Base-by-base conservation (phyloP, 2,113 vertebrate genomes). In the Mastomys coucha region DNA sequence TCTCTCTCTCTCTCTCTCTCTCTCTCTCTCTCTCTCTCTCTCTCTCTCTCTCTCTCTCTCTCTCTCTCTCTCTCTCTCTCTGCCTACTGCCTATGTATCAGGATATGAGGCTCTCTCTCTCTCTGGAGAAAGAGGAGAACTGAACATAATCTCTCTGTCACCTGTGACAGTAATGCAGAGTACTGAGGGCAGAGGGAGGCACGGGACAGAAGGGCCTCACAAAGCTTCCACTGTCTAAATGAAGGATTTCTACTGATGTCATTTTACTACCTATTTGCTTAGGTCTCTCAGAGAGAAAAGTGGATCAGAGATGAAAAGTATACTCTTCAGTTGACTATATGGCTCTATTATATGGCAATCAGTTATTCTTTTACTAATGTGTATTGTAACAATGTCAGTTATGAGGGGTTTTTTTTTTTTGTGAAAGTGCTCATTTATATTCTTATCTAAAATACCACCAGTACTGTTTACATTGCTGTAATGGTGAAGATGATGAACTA, bases 401-500 rank as follows among this genome's bases (percentile, higher is more conserved):
- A 58, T 20, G 20, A 20, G 53, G 36, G n/a, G n/a, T n/a, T n/a
- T n/a, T n/a, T n/a, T 58, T 14, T 82, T 42, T 75, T 69, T 80
- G 42, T 63, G 36, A 89, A 19, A 17, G 42, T 36, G 7, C 17
- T 86, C 45, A 84, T 90, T 93, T 42, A 16, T 45, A 28, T 42
- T 91, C 67, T 89, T 81, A 78, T 69, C 31, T 26, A 39, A 95
- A 78, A 91, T 20, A 90, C 6, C 67, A 73, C 31, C 12, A 28
- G 5, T 72, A 85, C 10, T 39, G 11, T 1, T 78, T 56, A 73
- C 33, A 63, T 4, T 58, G 9, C 72, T 77, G 19, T 88, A 56
- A 63, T 53, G 53, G n/a, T 76, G 13, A 95, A 85, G 28, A 85
- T 86, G 80, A 95, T n/a, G 91, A 93, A 91, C 45, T 67, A 42